Conservation (phyloP, 2,888 invertebrate species). For the Odontocolon sp. region DNA sequence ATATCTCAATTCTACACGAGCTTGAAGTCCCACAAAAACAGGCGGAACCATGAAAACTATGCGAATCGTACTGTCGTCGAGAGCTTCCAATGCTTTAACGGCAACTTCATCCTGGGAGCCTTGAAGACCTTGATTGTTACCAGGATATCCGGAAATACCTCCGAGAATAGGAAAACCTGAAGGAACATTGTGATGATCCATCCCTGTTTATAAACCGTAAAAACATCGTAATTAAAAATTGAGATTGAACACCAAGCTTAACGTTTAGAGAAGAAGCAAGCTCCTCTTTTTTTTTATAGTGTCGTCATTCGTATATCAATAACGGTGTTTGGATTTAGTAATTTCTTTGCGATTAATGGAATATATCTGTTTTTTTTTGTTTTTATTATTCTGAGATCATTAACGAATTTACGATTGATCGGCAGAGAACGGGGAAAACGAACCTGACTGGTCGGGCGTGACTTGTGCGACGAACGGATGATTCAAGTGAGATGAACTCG, state of each 20-base stretch:
- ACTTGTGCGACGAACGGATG: constrained; percentile 76
- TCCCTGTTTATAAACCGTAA: constrained; percentile 62
- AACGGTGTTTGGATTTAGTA: no score
- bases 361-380: neutral
- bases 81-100: constrained; percentile 86
- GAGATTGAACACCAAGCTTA: no score
- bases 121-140: constrained; percentile 54
- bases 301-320: no score
- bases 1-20: constrained; percentile 93
- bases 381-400: neutral
- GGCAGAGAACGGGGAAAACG: constrained; percentile 65
- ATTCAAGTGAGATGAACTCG: constrained; percentile 74
- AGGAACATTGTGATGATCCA: constrained; percentile 72
- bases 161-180: constrained; percentile 68
- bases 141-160: constrained; percentile 64
- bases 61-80: constrained; percentile 90
- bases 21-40: constrained; percentile 92
- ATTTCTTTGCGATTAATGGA: no score
- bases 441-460: constrained; percentile 78
- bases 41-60: constrained; percentile 92
- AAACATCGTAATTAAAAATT: no score
- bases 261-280: no score
- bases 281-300: no score
- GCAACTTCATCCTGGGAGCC: constrained; percentile 81
- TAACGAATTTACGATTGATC: constrained; percentile 30